Evolutionary conservation across 2,888 invertebrate genomes (phyloP).

Genomic region (Lissocephala sabroskyi): DNA sequence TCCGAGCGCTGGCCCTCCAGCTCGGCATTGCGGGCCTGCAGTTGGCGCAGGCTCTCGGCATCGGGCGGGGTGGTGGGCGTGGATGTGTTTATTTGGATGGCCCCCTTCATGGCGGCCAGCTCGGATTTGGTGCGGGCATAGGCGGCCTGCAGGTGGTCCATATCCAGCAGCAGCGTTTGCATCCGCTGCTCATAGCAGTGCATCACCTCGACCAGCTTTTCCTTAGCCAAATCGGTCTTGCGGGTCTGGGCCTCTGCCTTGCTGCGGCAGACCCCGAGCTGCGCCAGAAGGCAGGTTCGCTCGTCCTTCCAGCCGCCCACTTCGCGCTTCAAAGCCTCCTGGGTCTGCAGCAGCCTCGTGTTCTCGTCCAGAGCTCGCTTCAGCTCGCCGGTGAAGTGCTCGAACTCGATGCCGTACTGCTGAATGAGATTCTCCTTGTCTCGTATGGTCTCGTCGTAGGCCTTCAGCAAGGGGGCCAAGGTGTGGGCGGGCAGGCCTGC

Average conservation of each 20-base stretch:
- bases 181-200: slow-evolving; percentile 83
- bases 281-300: slow-evolving; percentile 68
- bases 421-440: slow-evolving; percentile 83
- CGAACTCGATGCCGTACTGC: slow-evolving; percentile 81
- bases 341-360: slow-evolving; percentile 75
- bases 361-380: slow-evolving; percentile 82
- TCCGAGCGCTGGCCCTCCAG: slow-evolving; percentile 25
- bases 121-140: slow-evolving; percentile 70
- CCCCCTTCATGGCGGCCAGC: slow-evolving; percentile 57
- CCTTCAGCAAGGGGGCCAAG: slow-evolving; percentile 80
- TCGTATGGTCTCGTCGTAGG: slow-evolving; percentile 83
- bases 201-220: slow-evolving; percentile 82
- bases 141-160: slow-evolving; percentile 70
- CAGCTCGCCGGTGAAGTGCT: slow-evolving; percentile 80
- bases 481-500: slow-evolving; percentile 61
- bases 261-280: slow-evolving; percentile 66
- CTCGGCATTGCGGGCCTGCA: slow-evolving; percentile 67
- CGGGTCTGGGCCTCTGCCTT: slow-evolving; percentile 74
- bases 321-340: slow-evolving; percentile 73
- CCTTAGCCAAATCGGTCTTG: slow-evolving; percentile 80
- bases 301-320: slow-evolving; percentile 72
- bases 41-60: slow-evolving; percentile 80
- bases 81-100: slow-evolving; percentile 26
- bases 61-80: slow-evolving; percentile 78
- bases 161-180: slow-evolving; percentile 71